These are phyloP conservation scores for Brenthis hecate DNA, from an alignment of 2,888 invertebrate species.

Conservation along the genomic window DNA sequence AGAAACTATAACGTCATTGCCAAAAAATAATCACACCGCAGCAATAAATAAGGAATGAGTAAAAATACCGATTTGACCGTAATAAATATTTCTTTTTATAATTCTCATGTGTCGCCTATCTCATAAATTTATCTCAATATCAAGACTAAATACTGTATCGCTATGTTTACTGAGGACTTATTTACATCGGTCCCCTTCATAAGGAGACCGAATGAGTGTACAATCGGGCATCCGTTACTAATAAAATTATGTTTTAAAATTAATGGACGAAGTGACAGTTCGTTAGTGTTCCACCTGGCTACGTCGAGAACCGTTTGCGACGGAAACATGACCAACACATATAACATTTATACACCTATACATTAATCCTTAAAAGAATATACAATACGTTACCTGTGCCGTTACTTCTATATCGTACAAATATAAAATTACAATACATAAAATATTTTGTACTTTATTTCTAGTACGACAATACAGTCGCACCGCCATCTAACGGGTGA, in stretches of 20 bases:
- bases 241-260: constrained; percentile 79
- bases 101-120: constrained; percentile 66
- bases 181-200: constrained; percentile 75
- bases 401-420: constrained; percentile 74
- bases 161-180: constrained; percentile 69
- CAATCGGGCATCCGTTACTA: constrained; percentile 74
- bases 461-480: constrained; percentile 71
- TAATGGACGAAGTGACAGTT: constrained; percentile 82
- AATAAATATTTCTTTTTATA: constrained; percentile 69
- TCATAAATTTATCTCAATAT: constrained; percentile 65
- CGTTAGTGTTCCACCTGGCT: constrained; percentile 80
- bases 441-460: constrained; percentile 82
- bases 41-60: constrained; percentile 53
- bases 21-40: constrained; percentile 55
- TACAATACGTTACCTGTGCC: constrained; percentile 70
- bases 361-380: constrained; percentile 76
- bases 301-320: constrained; percentile 79
- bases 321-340: constrained; percentile 78
- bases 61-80: constrained; percentile 41
- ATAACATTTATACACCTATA: constrained; percentile 63
- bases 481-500: constrained; percentile 60
- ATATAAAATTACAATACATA: constrained; percentile 79
- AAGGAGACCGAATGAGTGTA: constrained; percentile 74
- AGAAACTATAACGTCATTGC: constrained; percentile 40
- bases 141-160: constrained; percentile 67